These are phyloP conservation scores for Allacma fusca DNA, from an alignment of 2,888 invertebrate species.

Conservation along the genomic window DNA sequence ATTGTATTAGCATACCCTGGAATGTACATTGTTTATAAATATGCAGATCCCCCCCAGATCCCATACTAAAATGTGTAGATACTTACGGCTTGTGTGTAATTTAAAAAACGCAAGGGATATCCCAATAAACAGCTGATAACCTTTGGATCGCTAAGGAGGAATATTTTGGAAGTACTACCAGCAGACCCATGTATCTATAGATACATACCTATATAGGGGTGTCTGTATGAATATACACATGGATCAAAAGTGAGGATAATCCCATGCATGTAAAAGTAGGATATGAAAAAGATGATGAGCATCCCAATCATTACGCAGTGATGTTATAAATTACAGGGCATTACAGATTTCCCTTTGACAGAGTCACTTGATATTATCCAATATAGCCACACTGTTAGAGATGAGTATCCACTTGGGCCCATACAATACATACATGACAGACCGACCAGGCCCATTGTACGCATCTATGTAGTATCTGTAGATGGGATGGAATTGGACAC, in stretches of 20 bases:
- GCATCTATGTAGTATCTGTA: too few relatives aligned
- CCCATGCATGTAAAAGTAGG: too few relatives aligned
- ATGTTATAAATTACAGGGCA: not conserved
- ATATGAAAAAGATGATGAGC: not conserved
- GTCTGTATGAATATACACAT: too few relatives aligned
- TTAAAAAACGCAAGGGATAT: not conserved
- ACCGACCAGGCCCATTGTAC: too few relatives aligned
- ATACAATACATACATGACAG: too few relatives aligned
- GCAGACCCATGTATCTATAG: not conserved
- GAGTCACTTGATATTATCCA: not conserved
- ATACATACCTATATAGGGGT: not conserved
- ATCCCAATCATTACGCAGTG: not conserved
- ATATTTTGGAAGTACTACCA: not conserved
- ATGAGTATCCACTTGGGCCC: too few relatives aligned
- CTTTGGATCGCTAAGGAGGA: not conserved
- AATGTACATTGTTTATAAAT: not conserved
- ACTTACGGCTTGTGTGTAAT: not conserved
- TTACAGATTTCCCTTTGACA: not conserved
- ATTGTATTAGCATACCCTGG: not conserved
- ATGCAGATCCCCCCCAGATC: too few relatives aligned
- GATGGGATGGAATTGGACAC: not conserved
- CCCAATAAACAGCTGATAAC: constrained; percentile 3
- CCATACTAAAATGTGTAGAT: not conserved
- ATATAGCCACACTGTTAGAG: not conserved
- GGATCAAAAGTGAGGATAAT: too few relatives aligned